Percentiles rank a stretch among this genome's conserved stretches.
Evolutionary conservation across 2,113 vertebrate species (phyloP).

Genomic region (Psittacula cyanocephala): DNA sequence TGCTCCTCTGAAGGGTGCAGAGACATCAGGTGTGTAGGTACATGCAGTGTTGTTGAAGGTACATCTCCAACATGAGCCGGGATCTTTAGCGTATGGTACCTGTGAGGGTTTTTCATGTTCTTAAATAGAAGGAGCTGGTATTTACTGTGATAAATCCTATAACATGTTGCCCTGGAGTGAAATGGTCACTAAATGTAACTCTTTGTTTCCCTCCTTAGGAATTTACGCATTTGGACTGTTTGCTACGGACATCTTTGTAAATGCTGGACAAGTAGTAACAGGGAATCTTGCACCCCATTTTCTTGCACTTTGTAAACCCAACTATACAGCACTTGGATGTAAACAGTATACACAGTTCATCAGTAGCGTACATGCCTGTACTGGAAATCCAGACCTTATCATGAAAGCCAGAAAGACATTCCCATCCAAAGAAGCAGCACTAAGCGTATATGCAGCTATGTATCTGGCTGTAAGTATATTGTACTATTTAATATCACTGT

Average conservation of each 20-base stretch:
- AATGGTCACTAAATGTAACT: constrained; percentile 10
- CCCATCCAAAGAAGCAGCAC: constrained; percentile 98
- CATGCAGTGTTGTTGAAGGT: neutral
- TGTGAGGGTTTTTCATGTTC: neutral
- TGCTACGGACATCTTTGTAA: constrained; percentile 98
- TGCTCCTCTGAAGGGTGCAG: neutral
- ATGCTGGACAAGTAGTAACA: constrained; percentile 97
- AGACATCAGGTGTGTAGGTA: neutral
- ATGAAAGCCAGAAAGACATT: constrained; percentile 93
- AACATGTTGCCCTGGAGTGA: neutral
- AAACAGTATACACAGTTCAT: constrained; percentile 94
- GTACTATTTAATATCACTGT: neutral
- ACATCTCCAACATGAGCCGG: rapidly evolving
- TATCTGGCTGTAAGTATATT: constrained; percentile 91
- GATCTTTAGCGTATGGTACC: neutral
- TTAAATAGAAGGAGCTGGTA: neutral
- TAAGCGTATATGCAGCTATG: constrained; percentile 92
- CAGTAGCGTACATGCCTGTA: constrained; percentile 92
- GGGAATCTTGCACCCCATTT: constrained; percentile 97
- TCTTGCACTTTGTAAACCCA: constrained; percentile 95
- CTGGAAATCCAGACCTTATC: constrained; percentile 92
- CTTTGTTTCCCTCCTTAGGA: constrained; percentile 77
- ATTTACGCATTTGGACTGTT: constrained; percentile 97
- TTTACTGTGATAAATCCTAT: neutral
- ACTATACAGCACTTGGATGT: constrained; percentile 95